Conservation (phyloP, 2,113 vertebrate species). For the Oenanthe oenanthe region DNA sequence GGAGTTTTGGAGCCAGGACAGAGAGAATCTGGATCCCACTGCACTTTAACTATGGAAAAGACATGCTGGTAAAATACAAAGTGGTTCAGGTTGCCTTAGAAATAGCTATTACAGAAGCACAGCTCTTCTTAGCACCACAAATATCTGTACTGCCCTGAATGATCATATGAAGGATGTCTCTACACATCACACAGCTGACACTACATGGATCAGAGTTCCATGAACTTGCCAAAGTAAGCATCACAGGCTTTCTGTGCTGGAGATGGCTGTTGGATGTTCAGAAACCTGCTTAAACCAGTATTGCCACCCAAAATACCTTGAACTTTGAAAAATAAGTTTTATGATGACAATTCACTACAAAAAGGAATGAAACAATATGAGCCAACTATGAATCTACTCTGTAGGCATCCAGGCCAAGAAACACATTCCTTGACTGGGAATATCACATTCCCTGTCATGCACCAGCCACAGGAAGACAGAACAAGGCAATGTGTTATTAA, state of each 20-base stretch:
- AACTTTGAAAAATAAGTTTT: neutral
- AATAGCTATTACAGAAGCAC: neutral
- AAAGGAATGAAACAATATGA: neutral
- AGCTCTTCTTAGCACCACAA: neutral
- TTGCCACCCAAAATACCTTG: neutral
- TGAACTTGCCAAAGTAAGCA: neutral
- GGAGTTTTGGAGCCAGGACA: neutral
- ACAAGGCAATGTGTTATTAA: neutral
- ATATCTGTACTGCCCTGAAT: neutral
- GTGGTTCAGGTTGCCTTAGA: neutral
- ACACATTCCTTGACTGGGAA: neutral
- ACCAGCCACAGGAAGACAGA: neutral
- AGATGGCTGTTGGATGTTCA: neutral
- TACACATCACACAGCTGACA: neutral
- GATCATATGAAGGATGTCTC: neutral
- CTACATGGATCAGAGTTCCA: neutral
- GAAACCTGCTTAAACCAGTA: neutral
- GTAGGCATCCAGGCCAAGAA: neutral
- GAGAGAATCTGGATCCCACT: neutral
- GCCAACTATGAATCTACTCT: neutral
- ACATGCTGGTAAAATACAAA: neutral
- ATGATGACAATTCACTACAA: neutral
- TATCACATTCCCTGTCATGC: neutral
- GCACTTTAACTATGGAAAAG: neutral
- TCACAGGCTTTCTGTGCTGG: neutral